Evolutionary conservation across 2,888 invertebrate species (phyloP), one percentile per base, ranked within the genome.

Genomic region (Scelioninae gen. 2): DNA sequence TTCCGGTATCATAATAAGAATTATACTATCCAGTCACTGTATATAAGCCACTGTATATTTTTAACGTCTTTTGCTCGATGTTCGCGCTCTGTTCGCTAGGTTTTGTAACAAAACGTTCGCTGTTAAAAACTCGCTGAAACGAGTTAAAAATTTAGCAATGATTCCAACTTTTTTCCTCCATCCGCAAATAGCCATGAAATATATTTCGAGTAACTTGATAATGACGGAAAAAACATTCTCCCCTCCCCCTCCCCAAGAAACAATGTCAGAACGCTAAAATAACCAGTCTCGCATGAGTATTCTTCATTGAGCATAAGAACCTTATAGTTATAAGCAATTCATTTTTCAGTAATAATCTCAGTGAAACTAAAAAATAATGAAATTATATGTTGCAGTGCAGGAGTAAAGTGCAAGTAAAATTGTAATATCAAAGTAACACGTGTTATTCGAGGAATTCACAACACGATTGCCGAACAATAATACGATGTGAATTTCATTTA

Each of bases 401-500:
- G 58, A 69, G 55, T 53, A 58, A 71, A 58, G 58, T 58, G 53
- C 67, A 50, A 48, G 67, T 61, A 41, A 68, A 64, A 58, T 73
- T 64, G 57, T 67, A 65, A 69, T 72, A 70, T 72, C 72, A 60
- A 75, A 60, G 33, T 72, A 75, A 65, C 70, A 69, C 65, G 71
- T 72, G 68, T 69, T 57, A 61, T 60, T 55, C 48, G 45, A 67
- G 37, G 61, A 68, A 71, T 72, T 57, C 63, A 68, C 63, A 68
- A 61, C 64, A 37, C 65, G 70, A 69, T 72, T 72, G 41, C 25
- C 41, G 64, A 64, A 65, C 72, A 68, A 68, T 74, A 73, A 76
- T 68, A 48, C 48, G 71, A 68, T 72, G 69, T 57, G 69, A 65
- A 77, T 80, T 78, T 73, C 76, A 79, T 78, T 80, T 79, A 82